phyloP scores from a whole-genome alignment of 2,113 vertebrate genomes.

The Nothoprocta pentlandii region DNA sequence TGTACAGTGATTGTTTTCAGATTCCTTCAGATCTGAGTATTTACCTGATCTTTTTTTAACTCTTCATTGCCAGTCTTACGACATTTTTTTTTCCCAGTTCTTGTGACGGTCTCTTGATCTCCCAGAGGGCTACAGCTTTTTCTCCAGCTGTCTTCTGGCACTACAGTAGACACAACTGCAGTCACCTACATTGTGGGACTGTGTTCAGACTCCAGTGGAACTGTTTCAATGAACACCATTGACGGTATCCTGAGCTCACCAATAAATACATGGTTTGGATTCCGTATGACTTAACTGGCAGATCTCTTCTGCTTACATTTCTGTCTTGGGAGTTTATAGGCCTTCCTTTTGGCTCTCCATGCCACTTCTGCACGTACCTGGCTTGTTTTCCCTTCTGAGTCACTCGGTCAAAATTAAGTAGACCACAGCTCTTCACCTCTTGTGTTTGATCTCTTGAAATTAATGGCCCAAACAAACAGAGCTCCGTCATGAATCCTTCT shows the following conservation, averaged over 20 bases:
- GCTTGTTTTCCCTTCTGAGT: background rate
- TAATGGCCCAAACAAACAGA: background rate
- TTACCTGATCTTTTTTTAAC: background rate
- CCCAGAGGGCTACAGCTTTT: background rate
- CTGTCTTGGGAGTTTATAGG: background rate
- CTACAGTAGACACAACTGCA: background rate
- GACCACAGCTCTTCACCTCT: background rate
- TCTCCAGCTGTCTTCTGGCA: background rate
- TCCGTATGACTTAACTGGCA: background rate
- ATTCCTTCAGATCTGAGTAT: background rate
- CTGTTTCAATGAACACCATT: background rate
- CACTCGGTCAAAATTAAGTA: background rate
- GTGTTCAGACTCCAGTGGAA: background rate
- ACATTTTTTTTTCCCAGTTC: background rate
- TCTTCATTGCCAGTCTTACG: fast-evolving
- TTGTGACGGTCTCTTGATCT: background rate
- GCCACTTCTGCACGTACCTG: background rate
- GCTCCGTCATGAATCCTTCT: background rate
- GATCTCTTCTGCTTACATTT: background rate
- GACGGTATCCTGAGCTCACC: background rate
- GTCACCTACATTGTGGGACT: background rate
- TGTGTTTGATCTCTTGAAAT: background rate
- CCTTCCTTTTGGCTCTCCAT: background rate
- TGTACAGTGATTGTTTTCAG: background rate
- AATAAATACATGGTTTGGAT: background rate